Base-by-base conservation (phyloP, 2,113 vertebrate genomes). In the Pseudolaguvia tuberculata region DNA sequence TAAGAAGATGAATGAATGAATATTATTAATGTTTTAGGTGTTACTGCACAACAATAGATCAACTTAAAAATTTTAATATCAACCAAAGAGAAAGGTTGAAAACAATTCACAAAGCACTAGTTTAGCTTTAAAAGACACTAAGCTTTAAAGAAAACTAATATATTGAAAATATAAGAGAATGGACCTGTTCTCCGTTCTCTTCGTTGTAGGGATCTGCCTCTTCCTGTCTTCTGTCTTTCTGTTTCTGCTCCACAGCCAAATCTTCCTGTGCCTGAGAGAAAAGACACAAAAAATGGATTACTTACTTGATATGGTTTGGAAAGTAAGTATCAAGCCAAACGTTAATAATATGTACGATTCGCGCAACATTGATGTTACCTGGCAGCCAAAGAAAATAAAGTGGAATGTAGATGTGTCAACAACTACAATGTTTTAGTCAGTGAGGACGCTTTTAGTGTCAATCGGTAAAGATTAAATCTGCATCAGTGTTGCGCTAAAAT, bases 241-340 rank as follows among this genome's bases (percentile, higher is more conserved):
- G 82, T 83, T 93, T 97, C 80, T 90, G 92, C 70, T 91, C 93
- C n/a, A 91, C 94, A 20, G 90, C 89, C 74, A 95, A 77, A 78
- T 98, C 94, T 77, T 98, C 95, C 86, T 94, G 96, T 48, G 90
- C 90, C 96, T 98, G 80, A 62, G 78, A 77, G 48, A 29, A 75
- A 42, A 23, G 15, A 45, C 42, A 20, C 5, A 18, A 21, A 74
- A 23, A 5, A 25, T 25, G 29, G 39, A 12, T 45, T 17, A 20
- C 17, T 20, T 17, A 27, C 14, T 23, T 53, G 20, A 39, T 31
- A 39, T 21, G n/a, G 4, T 42, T 42, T 35, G 31, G 23, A 0
- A n/a, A n/a, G 31, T 13, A 5, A 23, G 61, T 12, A 42, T 9
- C 39, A 42, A 42, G 39, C 39, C 39, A 42, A n/a, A 8, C 9